phyloP scores from a whole-genome alignment of 2,113 vertebrate species.

The Mixornis gularis region DNA sequence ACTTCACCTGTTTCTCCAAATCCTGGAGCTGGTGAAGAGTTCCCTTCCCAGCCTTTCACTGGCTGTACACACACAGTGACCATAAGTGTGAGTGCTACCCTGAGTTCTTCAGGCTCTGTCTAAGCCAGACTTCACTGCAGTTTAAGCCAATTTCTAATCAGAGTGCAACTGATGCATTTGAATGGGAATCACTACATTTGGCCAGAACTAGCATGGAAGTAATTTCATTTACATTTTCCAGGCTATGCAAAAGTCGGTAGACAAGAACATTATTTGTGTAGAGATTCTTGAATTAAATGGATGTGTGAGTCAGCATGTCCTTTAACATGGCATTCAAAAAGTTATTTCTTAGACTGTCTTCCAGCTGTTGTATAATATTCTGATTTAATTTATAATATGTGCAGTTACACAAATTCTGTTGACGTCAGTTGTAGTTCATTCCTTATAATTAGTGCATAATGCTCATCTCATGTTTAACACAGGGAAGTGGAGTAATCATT shows the following conservation, averaged over 20 bases:
- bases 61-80: neutral
- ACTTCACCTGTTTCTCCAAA: neutral
- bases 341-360: conserved; percentile 32
- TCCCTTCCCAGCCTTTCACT: neutral
- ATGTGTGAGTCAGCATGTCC: conserved; percentile 9
- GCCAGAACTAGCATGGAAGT: neutral
- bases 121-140: neutral
- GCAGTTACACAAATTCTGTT: conserved; percentile 32
- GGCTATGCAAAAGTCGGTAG: neutral
- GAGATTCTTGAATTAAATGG: conserved; percentile 19
- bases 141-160: neutral
- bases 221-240: conserved; percentile 8
- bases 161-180: neutral
- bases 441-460: conserved; percentile 34
- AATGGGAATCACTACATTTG: neutral
- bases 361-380: conserved; percentile 33
- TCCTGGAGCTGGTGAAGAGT: neutral
- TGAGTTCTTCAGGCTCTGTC: neutral
- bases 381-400: conserved; percentile 11
- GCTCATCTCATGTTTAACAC: neutral
- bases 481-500: neutral
- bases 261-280: neutral
- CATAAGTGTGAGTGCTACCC: neutral
- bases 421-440: conserved; percentile 15
- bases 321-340: conserved; percentile 11